Conservation (phyloP, 2,797 vertebrate genomes). For the Phaenicophaeus curvirostris region DNA sequence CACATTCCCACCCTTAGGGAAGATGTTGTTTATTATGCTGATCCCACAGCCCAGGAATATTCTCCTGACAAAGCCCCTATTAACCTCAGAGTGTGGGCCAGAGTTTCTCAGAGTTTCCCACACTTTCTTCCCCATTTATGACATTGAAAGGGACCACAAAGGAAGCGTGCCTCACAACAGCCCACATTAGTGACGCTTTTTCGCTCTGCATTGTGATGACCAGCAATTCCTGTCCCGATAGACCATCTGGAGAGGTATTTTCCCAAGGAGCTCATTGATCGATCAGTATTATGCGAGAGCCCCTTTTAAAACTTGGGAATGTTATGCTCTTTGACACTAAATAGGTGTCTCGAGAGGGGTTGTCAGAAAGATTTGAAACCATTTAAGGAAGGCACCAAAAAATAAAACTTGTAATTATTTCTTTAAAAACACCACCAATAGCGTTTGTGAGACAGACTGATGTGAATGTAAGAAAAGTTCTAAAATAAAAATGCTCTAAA, state of each 20-base stretch:
- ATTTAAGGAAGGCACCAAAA: conserved; percentile 9
- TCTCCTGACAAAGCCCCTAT: conserved; percentile 66
- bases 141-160: conserved; percentile 77
- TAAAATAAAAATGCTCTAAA: not conserved
- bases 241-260: conserved; percentile 77
- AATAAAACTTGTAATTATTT: not conserved
- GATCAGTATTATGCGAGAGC: conserved; percentile 53
- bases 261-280: conserved; percentile 72
- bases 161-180: conserved; percentile 80
- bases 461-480: not conserved
- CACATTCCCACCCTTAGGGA: conserved; percentile 50
- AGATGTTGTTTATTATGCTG: conserved; percentile 65
- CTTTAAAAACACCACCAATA: not conserved
- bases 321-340: conserved; percentile 73
- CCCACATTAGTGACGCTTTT: conserved; percentile 70
- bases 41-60: conserved; percentile 59
- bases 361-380: conserved; percentile 68
- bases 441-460: not conserved
- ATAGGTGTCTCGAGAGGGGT: conserved; percentile 44
- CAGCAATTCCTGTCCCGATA: conserved; percentile 71
- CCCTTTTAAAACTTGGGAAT: conserved; percentile 72
- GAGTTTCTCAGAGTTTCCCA: conserved; percentile 78
- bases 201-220: conserved; percentile 60
- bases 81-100: conserved; percentile 73
- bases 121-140: conserved; percentile 78